phyloP scores from a whole-genome alignment of 2,113 vertebrate species.

The Scalopus aquaticus region DNA sequence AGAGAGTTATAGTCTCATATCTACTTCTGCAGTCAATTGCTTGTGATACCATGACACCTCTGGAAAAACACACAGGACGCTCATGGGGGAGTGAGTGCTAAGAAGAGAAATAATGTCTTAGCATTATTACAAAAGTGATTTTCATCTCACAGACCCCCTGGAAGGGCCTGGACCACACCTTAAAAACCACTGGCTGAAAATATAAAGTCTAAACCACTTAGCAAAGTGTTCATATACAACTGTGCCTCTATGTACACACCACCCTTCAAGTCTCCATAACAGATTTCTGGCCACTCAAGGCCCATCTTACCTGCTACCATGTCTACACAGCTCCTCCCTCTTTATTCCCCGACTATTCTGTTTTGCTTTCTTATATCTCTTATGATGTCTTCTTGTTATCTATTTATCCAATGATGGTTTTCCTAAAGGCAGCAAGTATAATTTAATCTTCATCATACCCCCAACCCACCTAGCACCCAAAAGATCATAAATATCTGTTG shows the following conservation, averaged over 20 bases:
- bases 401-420: background rate
- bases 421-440: conserved; percentile 16
- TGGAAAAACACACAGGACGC: background rate
- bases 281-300: background rate
- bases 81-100: background rate
- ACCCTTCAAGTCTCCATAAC: background rate
- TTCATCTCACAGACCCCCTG: background rate
- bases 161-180: background rate
- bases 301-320: background rate
- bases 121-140: background rate
- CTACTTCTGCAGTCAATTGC: background rate
- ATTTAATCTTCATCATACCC: conserved; percentile 19
- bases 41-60: background rate
- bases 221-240: too few relatives aligned
- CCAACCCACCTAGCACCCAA: background rate
- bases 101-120: background rate
- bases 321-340: background rate
- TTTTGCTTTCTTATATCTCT: background rate
- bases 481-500: background rate
- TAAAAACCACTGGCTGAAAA: background rate
- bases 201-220: background rate
- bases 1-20: background rate
- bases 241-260: background rate
- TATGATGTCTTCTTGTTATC: background rate
- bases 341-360: background rate